phyloP scores from a whole-genome alignment of 2,797 vertebrate species.

The Falco concolor region DNA sequence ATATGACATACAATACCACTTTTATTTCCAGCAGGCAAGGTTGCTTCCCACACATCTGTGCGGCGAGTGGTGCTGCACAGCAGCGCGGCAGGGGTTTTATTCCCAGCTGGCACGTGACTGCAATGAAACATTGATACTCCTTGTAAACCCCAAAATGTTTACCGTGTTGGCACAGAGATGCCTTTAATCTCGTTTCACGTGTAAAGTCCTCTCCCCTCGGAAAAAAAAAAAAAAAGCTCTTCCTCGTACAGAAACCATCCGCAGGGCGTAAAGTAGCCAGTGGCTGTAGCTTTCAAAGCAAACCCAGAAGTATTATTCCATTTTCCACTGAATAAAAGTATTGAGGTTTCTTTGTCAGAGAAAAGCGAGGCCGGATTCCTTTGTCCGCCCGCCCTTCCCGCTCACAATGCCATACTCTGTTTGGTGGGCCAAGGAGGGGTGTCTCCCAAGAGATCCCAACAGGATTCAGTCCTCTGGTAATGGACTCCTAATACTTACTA shows the following conservation, averaged over 20 bases:
- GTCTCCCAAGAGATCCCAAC: slow-evolving; percentile 36
- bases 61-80: rapidly evolving
- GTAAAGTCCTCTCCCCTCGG: not conserved
- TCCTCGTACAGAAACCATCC: not conserved
- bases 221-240: not conserved
- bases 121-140: not conserved
- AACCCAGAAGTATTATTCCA: not conserved
- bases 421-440: slow-evolving; percentile 21
- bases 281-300: slow-evolving; percentile 13
- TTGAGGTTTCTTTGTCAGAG: slow-evolving; percentile 56
- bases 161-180: not conserved
- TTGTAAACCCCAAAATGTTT: not conserved
- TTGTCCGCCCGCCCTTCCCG: slow-evolving; percentile 19
- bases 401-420: slow-evolving; percentile 50
- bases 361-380: slow-evolving; percentile 8
- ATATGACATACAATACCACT: not conserved
- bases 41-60: not conserved
- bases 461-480: slow-evolving; percentile 57
- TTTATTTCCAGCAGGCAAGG: not conserved
- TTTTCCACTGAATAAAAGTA: slow-evolving; percentile 18
- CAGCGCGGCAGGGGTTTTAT: not conserved
- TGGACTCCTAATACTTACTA: slow-evolving; percentile 41
- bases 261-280: not conserved
- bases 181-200: not conserved
- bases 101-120: not conserved